Evolutionary conservation across 2,113 vertebrate species (phyloP).

Genomic region (Amazona guildingii): DNA sequence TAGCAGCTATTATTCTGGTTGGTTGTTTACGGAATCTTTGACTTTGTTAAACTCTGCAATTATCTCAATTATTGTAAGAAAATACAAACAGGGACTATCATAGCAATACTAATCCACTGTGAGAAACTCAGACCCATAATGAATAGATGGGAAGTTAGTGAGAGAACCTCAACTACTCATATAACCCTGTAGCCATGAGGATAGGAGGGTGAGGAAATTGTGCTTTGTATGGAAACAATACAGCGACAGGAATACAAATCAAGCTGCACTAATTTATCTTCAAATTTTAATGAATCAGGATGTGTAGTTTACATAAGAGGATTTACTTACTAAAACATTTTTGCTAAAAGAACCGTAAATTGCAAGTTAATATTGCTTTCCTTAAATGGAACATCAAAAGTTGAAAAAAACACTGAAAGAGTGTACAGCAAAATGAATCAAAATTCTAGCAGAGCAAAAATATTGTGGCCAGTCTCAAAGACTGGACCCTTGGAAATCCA

Average conservation of each 20-base stretch:
- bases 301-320: conserved; percentile 35
- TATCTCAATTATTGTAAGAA: neutral
- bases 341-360: conserved; percentile 15
- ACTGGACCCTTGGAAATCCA: neutral
- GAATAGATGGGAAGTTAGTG: neutral
- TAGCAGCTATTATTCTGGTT: neutral
- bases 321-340: conserved; percentile 52
- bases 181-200: neutral
- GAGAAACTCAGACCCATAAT: neutral
- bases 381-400: neutral
- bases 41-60: neutral
- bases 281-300: conserved; percentile 46
- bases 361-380: neutral
- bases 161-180: neutral
- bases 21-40: neutral
- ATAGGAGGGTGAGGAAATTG: neutral
- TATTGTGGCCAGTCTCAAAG: neutral
- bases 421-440: neutral
- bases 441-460: neutral
- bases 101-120: neutral
- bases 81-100: neutral
- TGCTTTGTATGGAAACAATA: conserved; percentile 21
- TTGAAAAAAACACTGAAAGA: neutral
- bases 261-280: conserved; percentile 32
- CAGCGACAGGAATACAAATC: conserved; percentile 27